Conservation (phyloP, 2,797 vertebrate species). For the Micrastur ruficollis region DNA sequence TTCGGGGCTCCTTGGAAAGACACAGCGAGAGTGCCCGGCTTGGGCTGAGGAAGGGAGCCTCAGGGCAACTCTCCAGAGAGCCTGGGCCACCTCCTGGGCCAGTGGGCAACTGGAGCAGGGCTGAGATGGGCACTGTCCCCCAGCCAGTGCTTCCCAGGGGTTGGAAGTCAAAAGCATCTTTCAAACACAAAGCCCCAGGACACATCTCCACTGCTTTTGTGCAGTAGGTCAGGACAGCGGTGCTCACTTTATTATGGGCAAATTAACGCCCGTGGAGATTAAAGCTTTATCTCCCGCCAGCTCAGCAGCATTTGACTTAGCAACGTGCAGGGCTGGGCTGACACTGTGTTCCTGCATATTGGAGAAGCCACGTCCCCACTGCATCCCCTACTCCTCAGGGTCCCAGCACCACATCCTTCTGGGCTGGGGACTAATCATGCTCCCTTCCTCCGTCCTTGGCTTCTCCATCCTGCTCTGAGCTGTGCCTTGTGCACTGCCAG, state of each 20-base stretch:
- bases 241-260: neutral
- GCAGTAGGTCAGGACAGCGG: neutral
- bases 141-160: neutral
- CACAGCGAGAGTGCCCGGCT: accelerated
- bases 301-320: neutral
- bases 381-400: accelerated
- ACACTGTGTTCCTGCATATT: accelerated
- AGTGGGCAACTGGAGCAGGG: neutral
- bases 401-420: neutral
- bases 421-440: accelerated
- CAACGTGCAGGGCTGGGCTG: neutral
- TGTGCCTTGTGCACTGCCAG: neutral
- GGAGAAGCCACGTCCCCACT: neutral
- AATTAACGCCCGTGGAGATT: neutral
- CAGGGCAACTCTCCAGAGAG: neutral
- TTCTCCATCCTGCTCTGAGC: neutral
- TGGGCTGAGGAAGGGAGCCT: neutral
- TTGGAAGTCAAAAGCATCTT: slow-evolving; percentile 1
- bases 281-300: neutral
- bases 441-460: neutral
- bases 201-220: neutral
- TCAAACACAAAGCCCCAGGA: neutral
- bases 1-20: neutral
- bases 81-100: neutral
- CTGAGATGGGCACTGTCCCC: neutral